Percentiles rank a stretch among this genome's conserved stretches.
Conservation (phyloP, 2,888 invertebrate species). For the Melanargia galathea region DNA sequence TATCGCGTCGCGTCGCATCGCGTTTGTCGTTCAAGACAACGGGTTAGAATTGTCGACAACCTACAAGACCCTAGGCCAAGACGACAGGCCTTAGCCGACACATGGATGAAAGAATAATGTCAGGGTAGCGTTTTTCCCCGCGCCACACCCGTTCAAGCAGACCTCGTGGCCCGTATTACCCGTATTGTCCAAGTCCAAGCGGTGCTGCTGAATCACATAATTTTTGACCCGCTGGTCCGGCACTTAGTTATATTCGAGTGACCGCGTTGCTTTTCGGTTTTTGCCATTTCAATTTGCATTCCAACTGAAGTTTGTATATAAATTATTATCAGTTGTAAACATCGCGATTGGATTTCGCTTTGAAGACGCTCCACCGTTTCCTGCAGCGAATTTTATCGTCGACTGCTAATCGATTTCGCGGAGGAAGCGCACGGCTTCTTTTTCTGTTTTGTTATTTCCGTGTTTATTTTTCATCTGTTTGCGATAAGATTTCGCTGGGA, state of each 20-base stretch:
- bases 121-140: too few species aligned
- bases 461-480: neutral
- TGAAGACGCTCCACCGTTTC: slow-evolving; percentile 8
- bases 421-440: neutral
- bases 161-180: too few species aligned
- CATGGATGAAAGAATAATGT: too few species aligned
- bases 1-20: too few species aligned
- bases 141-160: too few species aligned
- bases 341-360: slow-evolving; percentile 18
- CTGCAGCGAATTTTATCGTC: slow-evolving; percentile 4
- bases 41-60: too few species aligned
- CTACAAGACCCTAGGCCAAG: too few species aligned
- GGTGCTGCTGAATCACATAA: neutral
- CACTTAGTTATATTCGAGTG: neutral
- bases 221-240: neutral
- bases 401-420: slow-evolving; percentile 14
- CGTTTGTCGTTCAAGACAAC: too few species aligned
- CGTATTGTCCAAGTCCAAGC: too few species aligned
- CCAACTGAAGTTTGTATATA: slow-evolving; percentile 5
- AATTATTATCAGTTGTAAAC: slow-evolving; percentile 14
- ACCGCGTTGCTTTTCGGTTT: neutral
- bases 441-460: slow-evolving; percentile 10
- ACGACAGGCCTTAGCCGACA: too few species aligned
- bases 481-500: neutral
- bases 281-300: slow-evolving; percentile 15